Conservation (phyloP, 1,140 invertebrate genomes). For the Chrysomallon squamiferum region DNA sequence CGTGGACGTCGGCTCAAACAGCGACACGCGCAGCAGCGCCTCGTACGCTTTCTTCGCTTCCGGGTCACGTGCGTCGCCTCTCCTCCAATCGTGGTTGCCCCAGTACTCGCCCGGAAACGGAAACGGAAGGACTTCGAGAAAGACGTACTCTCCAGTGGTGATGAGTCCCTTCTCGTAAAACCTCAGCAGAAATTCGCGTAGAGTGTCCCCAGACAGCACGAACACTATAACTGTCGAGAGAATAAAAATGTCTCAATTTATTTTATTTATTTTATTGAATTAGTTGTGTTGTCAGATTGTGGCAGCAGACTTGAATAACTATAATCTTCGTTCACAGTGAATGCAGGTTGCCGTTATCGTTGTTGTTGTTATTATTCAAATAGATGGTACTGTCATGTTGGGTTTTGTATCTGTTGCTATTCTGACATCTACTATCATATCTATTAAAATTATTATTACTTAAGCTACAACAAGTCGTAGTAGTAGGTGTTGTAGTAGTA, state of each 20-base stretch:
- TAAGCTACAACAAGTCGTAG: no score
- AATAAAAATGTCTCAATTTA: neutral
- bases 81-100: conserved; percentile 40
- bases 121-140: conserved; percentile 86
- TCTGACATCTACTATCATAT: no score
- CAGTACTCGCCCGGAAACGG: conserved; percentile 64
- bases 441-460: no score
- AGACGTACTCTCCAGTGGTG: conserved; percentile 86
- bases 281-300: neutral
- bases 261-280: no score
- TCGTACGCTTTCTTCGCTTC: conserved; percentile 84
- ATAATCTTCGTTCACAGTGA: neutral
- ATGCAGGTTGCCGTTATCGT: neutral
- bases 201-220: conserved; percentile 78
- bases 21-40: conserved; percentile 84
- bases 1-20: conserved; percentile 72
- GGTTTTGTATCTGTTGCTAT: no score
- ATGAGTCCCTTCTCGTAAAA: conserved; percentile 80
- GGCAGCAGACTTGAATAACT: neutral
- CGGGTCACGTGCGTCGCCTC: conserved; percentile 25
- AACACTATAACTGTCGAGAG: conserved; percentile 77
- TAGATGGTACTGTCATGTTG: no score
- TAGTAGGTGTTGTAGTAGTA: no score
- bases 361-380: no score
- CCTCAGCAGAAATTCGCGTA: conserved; percentile 84